phyloP scores from a whole-genome alignment of 2,797 vertebrate genomes.

The Carapus acus region DNA sequence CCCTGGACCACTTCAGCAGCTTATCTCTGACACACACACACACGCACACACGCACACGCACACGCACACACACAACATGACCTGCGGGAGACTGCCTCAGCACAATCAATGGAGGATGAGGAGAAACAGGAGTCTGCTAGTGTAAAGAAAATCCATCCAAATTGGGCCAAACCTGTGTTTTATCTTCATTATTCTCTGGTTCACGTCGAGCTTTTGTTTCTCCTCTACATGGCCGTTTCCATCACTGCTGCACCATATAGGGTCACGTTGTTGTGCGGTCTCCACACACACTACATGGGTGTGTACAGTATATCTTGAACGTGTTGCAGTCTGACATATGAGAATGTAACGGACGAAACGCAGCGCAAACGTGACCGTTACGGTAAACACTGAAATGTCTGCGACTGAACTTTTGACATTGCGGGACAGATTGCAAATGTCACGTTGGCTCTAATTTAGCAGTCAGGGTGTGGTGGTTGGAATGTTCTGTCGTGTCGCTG shows the following conservation, averaged over 20 bases:
- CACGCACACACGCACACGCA: slow-evolving; percentile 10
- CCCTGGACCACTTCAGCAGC: slow-evolving; percentile 61
- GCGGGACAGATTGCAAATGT: slow-evolving; percentile 4
- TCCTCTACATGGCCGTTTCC: slow-evolving; percentile 22
- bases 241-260: slow-evolving; percentile 36
- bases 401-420: slow-evolving; percentile 3
- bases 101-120: slow-evolving; percentile 11
- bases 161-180: no score
- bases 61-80: slow-evolving; percentile 18
- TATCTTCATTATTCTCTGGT: neutral
- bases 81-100: slow-evolving; percentile 14
- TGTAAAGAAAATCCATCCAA: neutral
- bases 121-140: neutral
- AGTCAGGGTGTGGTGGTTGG: slow-evolving; percentile 6
- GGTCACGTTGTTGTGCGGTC: slow-evolving; percentile 21
- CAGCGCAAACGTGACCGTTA: neutral
- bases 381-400: slow-evolving; percentile 1
- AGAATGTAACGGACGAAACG: slow-evolving; percentile 18
- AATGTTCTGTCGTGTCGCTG: neutral
- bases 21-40: slow-evolving; percentile 48
- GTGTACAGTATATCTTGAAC: slow-evolving; percentile 38
- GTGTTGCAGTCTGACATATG: slow-evolving; percentile 33
- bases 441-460: slow-evolving; percentile 15
- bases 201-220: neutral
- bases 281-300: slow-evolving; percentile 10